Base-by-base conservation (phyloP, 2,113 vertebrate genomes). In the Hydrolagus affinis region DNA sequence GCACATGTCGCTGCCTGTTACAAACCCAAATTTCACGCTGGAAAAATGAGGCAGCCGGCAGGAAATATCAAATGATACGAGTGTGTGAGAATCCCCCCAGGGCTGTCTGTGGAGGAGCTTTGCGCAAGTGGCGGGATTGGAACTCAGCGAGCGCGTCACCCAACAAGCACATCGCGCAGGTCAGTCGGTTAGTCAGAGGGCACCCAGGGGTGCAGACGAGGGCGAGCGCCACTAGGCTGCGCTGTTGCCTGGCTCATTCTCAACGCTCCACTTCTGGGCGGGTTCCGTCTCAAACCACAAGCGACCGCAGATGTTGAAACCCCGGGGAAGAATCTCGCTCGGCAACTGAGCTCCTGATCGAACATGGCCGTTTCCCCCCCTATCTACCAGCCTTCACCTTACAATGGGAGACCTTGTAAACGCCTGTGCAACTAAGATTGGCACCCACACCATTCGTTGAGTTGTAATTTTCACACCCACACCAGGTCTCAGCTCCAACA, bases 21-120 rank as follows among this genome's bases (percentile, higher is more conserved):
- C n/a, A 83, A 83, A 23, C 78, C 78, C 66, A 25, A 68, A 83
- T 83, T 83, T 83, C 78, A 83, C 28, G 62, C 78, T 66, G 66
- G 78, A 32, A 32, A 83, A 66, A 83, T 25, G 32, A 14, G 62
- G 60, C 78, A 83, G 78, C 78, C 78, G 78, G 78, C 60, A 66
- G 78, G 78, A 83, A 83, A 83, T 83, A 83, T 83, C 78, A 83
- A 83, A 25, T 83, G 78, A 83, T 83, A 83, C 60, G 12, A 14
- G 60, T 28, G 59, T 83, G 62, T 83, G 66, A 83, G 66, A 25
- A 83, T 60, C 14, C 4, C 14, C 4, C 60, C 14, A 68, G 17
- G 15, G 10, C 66, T 83, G 60, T 68, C 66, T 83, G 60, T 68
- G 78, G 78, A 64, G 66, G 25, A 83, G 25, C 62, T 32, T 83